Conservation (phyloP, 2,797 vertebrate species). For the Amblyraja radiata region DNA sequence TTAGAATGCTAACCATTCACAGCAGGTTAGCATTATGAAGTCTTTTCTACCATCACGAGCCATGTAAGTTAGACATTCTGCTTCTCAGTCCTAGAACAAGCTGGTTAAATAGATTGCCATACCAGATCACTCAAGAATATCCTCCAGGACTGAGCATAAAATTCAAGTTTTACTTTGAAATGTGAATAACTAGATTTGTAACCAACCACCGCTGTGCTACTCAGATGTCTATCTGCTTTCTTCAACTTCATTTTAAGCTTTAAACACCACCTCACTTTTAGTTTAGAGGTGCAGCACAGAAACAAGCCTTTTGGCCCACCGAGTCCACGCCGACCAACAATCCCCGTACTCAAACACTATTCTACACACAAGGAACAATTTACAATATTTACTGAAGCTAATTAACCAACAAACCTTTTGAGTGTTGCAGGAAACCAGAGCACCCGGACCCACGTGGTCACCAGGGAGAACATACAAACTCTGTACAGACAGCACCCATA, state of each 20-base stretch:
- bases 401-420: no score
- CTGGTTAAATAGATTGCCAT: background rate
- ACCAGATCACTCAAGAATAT: background rate
- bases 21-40: background rate
- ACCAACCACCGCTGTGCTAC: background rate
- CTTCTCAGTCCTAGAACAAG: background rate
- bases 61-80: background rate
- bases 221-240: background rate
- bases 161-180: background rate
- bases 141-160: constrained; percentile 2
- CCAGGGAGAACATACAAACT: no score
- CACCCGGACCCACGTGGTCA: no score
- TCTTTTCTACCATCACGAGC: background rate
- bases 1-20: background rate
- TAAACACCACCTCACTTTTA: background rate
- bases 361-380: no score
- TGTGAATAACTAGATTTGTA: background rate
- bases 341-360: no score
- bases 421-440: no score
- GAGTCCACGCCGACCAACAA: no score
- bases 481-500: no score
- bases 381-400: no score
- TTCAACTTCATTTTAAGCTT: background rate
- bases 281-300: no score
- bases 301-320: no score